phyloP scores from a whole-genome alignment of 2,797 vertebrate genomes.

The Pyrocephalus nanus region DNA sequence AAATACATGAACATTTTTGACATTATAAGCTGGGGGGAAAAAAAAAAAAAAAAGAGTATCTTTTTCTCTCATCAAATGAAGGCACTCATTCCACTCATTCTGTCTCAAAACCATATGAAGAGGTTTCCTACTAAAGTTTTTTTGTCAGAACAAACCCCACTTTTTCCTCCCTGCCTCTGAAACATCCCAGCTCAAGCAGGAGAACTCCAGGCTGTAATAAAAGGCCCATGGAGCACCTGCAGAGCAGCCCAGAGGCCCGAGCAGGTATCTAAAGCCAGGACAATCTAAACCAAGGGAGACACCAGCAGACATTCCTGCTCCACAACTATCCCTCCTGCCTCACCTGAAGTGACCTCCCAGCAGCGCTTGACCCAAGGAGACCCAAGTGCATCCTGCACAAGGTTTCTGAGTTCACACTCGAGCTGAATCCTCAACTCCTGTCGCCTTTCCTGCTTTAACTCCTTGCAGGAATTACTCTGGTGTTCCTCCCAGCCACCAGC shows the following conservation, averaged over 20 bases:
- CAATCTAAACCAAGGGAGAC: neutral
- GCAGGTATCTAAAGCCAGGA: neutral
- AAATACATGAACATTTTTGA: neutral
- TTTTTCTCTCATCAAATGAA: fast-evolving
- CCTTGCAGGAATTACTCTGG: neutral
- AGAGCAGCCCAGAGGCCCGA: neutral
- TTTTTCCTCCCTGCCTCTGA: neutral
- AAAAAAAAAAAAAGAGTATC: too few species aligned
- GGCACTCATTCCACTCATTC: neutral
- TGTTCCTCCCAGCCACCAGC: neutral
- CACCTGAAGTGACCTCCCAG: constrained; percentile 67
- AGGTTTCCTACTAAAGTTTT: neutral
- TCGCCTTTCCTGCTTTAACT: neutral
- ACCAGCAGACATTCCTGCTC: constrained; percentile 22
- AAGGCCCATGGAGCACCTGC: neutral
- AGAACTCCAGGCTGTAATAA: neutral
- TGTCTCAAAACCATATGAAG: neutral
- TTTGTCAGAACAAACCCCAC: neutral
- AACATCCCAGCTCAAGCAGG: neutral
- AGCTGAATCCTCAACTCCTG: neutral
- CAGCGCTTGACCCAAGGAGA: neutral
- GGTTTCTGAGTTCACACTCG: fast-evolving
- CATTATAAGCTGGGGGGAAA: too few species aligned
- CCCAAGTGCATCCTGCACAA: fast-evolving
- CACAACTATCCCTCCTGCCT: constrained; percentile 30